phyloP scores from a whole-genome alignment of 2,797 vertebrate species.

The Chromis chromis region DNA sequence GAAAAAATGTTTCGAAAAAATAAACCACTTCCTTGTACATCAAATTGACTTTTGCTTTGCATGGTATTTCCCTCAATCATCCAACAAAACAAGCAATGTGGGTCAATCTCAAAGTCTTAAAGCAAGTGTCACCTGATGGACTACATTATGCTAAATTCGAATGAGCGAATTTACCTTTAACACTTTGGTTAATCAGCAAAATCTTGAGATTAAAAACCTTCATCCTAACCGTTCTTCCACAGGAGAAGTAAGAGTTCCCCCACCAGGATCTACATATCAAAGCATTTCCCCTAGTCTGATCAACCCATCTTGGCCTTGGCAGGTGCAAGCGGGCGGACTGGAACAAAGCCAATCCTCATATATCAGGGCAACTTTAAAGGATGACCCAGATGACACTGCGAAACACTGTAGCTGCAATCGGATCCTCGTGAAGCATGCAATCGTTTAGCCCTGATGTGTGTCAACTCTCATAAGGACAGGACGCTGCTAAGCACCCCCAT shows the following conservation, averaged over 20 bases:
- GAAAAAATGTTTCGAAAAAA: background rate
- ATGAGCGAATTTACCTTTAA: background rate
- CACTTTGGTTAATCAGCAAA: slow-evolving; percentile 18
- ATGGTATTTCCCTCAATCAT: rapidly evolving
- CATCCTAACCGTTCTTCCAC: background rate
- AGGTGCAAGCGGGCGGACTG: slow-evolving; percentile 67
- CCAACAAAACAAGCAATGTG: background rate
- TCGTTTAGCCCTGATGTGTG: slow-evolving; percentile 49
- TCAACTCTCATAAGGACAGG: slow-evolving; percentile 39
- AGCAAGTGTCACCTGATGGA: slow-evolving; percentile 6
- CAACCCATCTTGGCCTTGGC: slow-evolving; percentile 58
- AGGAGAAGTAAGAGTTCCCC: background rate
- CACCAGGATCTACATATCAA: slow-evolving; percentile 53
- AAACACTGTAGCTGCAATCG: slow-evolving; percentile 59
- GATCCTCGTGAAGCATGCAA: slow-evolving; percentile 49
- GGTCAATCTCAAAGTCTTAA: background rate
- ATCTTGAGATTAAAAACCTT: background rate
- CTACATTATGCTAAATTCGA: too few relatives aligned
- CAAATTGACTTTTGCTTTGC: background rate
- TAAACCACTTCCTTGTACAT: background rate
- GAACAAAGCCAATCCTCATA: slow-evolving; percentile 72
- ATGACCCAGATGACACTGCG: slow-evolving; percentile 62
- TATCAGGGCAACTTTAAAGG: slow-evolving; percentile 68
- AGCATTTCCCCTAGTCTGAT: slow-evolving; percentile 61
- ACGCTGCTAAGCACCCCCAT: slow-evolving; percentile 12